Base-by-base conservation (phyloP, 1,140 invertebrate genomes). In the Drosophila kohkoa region DNA sequence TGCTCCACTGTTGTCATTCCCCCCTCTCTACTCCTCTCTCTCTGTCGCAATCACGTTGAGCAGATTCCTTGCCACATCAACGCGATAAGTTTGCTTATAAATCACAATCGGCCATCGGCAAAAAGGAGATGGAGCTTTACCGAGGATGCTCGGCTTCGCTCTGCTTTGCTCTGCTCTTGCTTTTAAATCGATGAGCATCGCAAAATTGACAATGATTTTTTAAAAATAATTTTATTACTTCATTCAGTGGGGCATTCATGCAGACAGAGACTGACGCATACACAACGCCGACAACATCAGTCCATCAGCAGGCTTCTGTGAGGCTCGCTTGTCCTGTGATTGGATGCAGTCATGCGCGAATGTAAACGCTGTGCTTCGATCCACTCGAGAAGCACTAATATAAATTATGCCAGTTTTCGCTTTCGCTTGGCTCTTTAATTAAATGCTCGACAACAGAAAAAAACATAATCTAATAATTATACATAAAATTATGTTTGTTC, bases 201-300 rank as follows among this genome's bases (percentile, higher is more conserved):
- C 78, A 57, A 74, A 85, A 89, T 85, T 89, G 85, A 89, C 81
- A 89, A 89, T 89, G 80, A 89, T 89, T 83, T 89, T 83, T 78
- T 83, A 79, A 81, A 85, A 89, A 89, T 89, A 89, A 89, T 89
- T 89, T 89, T 89, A 89, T 89, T 89, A 81, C 82, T 89, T 81
- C 85, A 81, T 89, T 87, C 83, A 85, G 62, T 68, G 71, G 54
- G 63, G 76, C 79, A 85, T 79, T 85, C 82, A 87, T 77, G 82
- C 72, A 82, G 69, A 79, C 71, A 60, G 58, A 60, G 58, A 43
- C 71, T 15, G 51, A 28, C 35, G 11, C 10, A 51, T 8, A n/a
- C 20, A 51, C 51, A 54, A 35, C 7, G 8, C 7, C 35, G 49
- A 32, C 58, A 51, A 71, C 25, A 49, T 60, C 63, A 72, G 82